Base-by-base conservation (phyloP, 2,888 invertebrate genomes). In the Trisateles emortualis region DNA sequence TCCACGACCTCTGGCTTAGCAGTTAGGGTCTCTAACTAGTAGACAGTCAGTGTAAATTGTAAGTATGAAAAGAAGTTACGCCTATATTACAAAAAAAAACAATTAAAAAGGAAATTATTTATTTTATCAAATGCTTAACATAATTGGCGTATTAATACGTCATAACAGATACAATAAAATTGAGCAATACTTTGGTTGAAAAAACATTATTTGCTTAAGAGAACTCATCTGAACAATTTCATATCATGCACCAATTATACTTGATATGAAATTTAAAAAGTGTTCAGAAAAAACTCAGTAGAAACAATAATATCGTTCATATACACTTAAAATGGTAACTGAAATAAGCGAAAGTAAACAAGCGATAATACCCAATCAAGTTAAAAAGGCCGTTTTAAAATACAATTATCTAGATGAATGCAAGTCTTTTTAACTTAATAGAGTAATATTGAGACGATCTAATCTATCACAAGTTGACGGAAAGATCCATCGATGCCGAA, bases 401-500 rank as follows among this genome's bases (percentile, higher is more conserved):
- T 30, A 32, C 6, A 24, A 17, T 17, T 32, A 9, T 19, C 13
- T 16, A 40, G 9, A 39, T 14, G 29, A 52, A 14, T 0, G 16
- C 3, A 10, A 5, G 35, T 29, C 45, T 72, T 59, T 66, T 61
- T 26, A 71, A 72, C 64, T 72, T 52, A 45, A 49, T n/a, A 30
- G 46, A 42, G 55, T 58, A 54, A 43, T 47, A 32, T 30, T 39
- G 59, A 30, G 33, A 41, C 32, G 50, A 13, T 45, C 71, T 85
- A 97, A 92, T 97, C 97, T 76, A 98, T 97, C 73, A 95, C 94
- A 52, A 98, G 90, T 85, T 97, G 96, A 76, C 97, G 95, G 93
- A 97, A 97, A 41, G 97, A 97, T 33, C 97, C 97, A 74, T 97
- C 97, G 75, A 97, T 94, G n/a, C 97, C 97, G 76, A 98, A 97